Evolutionary conservation across 2,888 invertebrate genomes (phyloP).

Genomic region (Aromia moschata): DNA sequence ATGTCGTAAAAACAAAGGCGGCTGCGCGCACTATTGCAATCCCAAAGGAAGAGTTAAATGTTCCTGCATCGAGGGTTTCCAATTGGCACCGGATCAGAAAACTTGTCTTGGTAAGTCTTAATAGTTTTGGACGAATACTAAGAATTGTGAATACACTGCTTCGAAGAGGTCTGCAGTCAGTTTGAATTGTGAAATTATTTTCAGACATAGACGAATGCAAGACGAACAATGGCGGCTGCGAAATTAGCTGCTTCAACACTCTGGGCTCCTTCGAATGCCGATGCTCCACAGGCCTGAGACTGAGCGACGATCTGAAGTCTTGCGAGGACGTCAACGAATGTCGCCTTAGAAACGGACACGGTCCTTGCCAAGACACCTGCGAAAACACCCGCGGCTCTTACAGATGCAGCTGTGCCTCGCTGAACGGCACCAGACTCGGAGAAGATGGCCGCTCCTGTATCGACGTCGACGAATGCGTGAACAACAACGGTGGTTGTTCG

Average conservation of each 20-base stretch:
- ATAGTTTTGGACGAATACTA: too few relatives aligned
- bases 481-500: slow-evolving; percentile 67
- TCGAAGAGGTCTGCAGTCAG: neutral
- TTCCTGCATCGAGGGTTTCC: slow-evolving; percentile 64
- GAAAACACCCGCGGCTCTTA: slow-evolving; percentile 69
- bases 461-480: slow-evolving; percentile 65
- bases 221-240: slow-evolving; percentile 67
- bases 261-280: slow-evolving; percentile 68
- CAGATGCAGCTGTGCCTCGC: slow-evolving; percentile 67
- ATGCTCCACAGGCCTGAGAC: slow-evolving; percentile 66
- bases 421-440: slow-evolving; percentile 69
- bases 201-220: slow-evolving; percentile 69
- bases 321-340: slow-evolving; percentile 71
- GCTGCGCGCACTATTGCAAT: slow-evolving; percentile 64
- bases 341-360: slow-evolving; percentile 70
- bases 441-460: slow-evolving; percentile 68
- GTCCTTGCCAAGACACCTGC: slow-evolving; percentile 73
- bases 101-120: slow-evolving; percentile 62
- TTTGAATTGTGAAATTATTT: slow-evolving; percentile 32
- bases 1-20: slow-evolving; percentile 57
- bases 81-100: slow-evolving; percentile 55
- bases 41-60: slow-evolving; percentile 60
- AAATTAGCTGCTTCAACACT: slow-evolving; percentile 67
- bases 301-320: slow-evolving; percentile 51
- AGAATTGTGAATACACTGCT: too few relatives aligned